Evolutionary conservation across 2,113 vertebrate genomes (phyloP).

Genomic region (Pluvialis apricaria): DNA sequence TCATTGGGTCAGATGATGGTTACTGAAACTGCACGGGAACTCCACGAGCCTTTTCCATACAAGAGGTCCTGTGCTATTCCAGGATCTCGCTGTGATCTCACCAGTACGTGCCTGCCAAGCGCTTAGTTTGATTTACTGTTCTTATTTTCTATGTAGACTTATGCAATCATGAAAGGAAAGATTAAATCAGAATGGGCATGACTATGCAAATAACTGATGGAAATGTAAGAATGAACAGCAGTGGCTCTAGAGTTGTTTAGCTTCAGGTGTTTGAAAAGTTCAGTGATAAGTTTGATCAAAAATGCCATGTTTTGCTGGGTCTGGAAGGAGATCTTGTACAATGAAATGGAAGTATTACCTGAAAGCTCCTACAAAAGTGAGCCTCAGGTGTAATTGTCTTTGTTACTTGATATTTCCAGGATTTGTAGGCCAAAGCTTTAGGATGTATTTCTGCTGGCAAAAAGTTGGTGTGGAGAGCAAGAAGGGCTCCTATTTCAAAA

Average conservation of each 20-base stretch:
- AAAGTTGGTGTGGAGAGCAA: neutral
- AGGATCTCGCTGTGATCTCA: slow-evolving; percentile 34
- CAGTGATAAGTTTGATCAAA: neutral
- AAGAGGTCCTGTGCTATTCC: neutral
- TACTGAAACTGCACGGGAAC: neutral
- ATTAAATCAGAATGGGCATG: slow-evolving; percentile 26
- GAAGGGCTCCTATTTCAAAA: neutral
- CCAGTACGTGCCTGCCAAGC: neutral
- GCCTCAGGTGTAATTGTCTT: neutral
- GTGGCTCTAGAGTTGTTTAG: neutral
- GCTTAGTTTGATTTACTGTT: slow-evolving; percentile 31
- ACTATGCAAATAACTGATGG: neutral
- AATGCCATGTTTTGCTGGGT: neutral
- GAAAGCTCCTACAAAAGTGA: neutral
- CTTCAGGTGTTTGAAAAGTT: neutral
- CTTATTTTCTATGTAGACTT: neutral
- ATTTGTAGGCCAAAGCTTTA: neutral
- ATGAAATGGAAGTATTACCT: neutral
- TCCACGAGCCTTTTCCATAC: neutral
- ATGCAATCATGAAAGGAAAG: neutral
- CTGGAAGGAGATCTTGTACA: neutral
- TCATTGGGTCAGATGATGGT: slow-evolving; percentile 30
- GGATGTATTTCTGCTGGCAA: neutral
- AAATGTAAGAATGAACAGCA: neutral
- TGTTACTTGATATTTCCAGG: neutral